These are phyloP conservation scores for Drosophila kohkoa DNA, from an alignment of 1,140 invertebrate genomes.

Conservation along the genomic window DNA sequence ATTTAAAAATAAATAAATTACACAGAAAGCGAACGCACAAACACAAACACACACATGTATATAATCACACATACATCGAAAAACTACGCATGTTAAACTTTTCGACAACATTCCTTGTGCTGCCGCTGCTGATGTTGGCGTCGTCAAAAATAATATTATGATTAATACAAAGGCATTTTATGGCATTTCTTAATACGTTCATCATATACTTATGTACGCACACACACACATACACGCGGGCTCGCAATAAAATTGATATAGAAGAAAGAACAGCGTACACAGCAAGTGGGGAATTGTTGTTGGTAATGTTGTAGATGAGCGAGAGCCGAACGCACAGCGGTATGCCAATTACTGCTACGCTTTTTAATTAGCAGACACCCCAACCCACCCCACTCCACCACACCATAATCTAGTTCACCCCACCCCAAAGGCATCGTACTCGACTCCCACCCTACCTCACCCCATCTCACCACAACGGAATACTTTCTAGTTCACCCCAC, in stretches of 20 bases:
- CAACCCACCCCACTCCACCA: conserved; percentile 18
- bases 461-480: too few relatives aligned
- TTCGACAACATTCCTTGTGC: conserved; percentile 67
- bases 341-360: conserved; percentile 77
- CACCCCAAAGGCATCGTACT: too few relatives aligned
- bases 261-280: conserved; percentile 23
- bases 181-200: conserved; percentile 43
- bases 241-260: conserved; percentile 24
- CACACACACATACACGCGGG: neutral
- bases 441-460: too few relatives aligned
- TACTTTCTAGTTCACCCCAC: too few relatives aligned
- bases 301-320: conserved; percentile 23
- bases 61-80: conserved; percentile 32
- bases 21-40: conserved; percentile 64
- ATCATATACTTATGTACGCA: neutral
- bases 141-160: conserved; percentile 75
- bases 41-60: conserved; percentile 17
- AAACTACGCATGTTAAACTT: conserved; percentile 35
- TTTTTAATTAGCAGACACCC: conserved; percentile 72
- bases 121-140: neutral
- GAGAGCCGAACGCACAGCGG: conserved; percentile 51
- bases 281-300: conserved; percentile 57
- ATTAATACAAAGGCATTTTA: conserved; percentile 70
- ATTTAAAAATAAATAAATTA: conserved; percentile 84
- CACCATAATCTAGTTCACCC: conserved; percentile 3